phyloP scores from a whole-genome alignment of 2,797 vertebrate genomes.

The Schizopygopsis pylzovi region DNA sequence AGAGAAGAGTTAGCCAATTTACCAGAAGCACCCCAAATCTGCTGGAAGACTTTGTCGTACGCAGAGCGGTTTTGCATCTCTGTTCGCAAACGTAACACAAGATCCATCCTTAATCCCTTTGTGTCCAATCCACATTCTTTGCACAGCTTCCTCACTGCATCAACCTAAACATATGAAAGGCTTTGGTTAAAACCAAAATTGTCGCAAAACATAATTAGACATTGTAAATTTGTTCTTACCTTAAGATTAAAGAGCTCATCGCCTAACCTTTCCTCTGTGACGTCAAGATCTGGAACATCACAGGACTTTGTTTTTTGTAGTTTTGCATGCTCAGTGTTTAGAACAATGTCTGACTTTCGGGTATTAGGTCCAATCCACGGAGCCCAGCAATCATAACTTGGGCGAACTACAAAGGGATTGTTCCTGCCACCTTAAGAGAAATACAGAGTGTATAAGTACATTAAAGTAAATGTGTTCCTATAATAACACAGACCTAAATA shows the following conservation, averaged over 20 bases:
- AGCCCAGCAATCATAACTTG: constrained; percentile 5
- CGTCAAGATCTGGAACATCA: constrained; percentile 1
- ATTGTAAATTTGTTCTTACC: constrained; percentile 4
- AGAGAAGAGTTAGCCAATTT: neutral
- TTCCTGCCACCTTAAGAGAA: neutral
- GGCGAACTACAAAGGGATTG: neutral
- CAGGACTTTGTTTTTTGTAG: neutral
- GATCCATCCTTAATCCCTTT: constrained; percentile 42
- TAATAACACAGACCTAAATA: too few species aligned
- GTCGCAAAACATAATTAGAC: neutral
- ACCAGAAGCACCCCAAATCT: constrained; percentile 5
- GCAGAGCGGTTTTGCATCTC: neutral
- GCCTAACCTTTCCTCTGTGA: constrained; percentile 22
- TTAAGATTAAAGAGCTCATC: constrained; percentile 24
- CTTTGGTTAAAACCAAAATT: neutral
- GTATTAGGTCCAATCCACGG: constrained; percentile 14
- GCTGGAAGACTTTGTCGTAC: neutral
- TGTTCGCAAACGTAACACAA: constrained; percentile 25
- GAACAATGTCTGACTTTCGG: neutral
- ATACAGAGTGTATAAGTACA: neutral
- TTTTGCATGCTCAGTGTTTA: constrained; percentile 10
- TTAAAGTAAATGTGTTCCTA: too few species aligned
- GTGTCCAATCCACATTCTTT: constrained; percentile 12
- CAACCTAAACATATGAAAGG: neutral
- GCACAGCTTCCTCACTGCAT: constrained; percentile 9